Evolutionary conservation across 2,113 vertebrate genomes (phyloP).

Genomic region (Neolamprologus devosi): DNA sequence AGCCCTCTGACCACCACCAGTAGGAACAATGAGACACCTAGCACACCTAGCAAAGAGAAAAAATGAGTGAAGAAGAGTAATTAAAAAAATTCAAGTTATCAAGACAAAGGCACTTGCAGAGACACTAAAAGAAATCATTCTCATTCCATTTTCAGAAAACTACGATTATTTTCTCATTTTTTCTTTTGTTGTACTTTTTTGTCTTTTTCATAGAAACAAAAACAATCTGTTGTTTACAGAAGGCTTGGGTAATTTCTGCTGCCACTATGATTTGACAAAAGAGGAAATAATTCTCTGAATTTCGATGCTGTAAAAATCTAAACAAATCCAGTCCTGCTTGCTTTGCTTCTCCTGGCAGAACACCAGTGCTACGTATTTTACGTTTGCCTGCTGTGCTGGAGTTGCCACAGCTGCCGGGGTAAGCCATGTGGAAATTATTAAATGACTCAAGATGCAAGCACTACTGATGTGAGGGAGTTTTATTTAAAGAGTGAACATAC

Average conservation of each 20-base stretch:
- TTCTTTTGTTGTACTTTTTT: background rate
- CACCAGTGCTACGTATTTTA: background rate
- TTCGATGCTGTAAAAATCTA: background rate
- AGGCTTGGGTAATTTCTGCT: background rate
- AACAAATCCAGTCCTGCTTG: background rate
- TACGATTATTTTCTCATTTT: background rate
- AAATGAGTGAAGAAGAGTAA: background rate
- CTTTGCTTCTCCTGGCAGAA: background rate
- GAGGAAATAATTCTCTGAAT: background rate
- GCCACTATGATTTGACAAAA: background rate
- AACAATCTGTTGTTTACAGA: background rate
- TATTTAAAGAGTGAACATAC: background rate
- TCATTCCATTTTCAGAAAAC: background rate
- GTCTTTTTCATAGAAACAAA: background rate
- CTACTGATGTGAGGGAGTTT: background rate
- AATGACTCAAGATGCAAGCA: background rate
- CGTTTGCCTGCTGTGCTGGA: background rate
- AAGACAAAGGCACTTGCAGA: background rate
- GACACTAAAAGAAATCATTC: background rate
- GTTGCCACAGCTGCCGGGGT: background rate
- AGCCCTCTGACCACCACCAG: too few relatives aligned
- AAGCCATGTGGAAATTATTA: background rate
- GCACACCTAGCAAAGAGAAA: background rate
- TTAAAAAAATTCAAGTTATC: accelerated
- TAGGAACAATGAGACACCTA: too few relatives aligned